Evolutionary conservation across 2,888 invertebrate genomes (phyloP).

Genomic region (Tetropium fuscum): DNA sequence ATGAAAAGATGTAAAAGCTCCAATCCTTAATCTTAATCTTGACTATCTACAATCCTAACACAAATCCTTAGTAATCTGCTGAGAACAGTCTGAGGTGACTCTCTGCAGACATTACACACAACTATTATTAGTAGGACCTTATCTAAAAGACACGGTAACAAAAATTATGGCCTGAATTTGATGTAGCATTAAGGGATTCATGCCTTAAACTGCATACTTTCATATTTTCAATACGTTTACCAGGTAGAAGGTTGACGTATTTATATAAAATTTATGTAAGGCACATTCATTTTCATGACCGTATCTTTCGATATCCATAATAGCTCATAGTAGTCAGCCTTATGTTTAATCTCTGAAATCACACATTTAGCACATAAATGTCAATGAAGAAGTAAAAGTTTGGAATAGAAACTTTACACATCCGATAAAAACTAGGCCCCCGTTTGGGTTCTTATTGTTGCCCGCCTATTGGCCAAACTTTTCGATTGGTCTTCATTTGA

Average conservation of each 20-base stretch:
- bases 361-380: slow-evolving; percentile 56
- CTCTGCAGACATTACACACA: slow-evolving; percentile 52
- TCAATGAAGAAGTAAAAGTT: slow-evolving; percentile 39
- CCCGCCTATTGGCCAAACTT: slow-evolving; percentile 14
- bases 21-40: slow-evolving; percentile 43
- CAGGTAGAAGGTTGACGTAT: neutral
- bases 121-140: slow-evolving; percentile 46
- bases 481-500: slow-evolving; percentile 33
- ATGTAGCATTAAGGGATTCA: neutral
- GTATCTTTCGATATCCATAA: slow-evolving; percentile 45
- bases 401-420: slow-evolving; percentile 40
- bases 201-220: slow-evolving; percentile 5
- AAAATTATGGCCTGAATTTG: slow-evolving; percentile 40
- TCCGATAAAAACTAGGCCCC: slow-evolving; percentile 41
- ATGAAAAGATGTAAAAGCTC: slow-evolving; percentile 48
- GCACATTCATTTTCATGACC: slow-evolving; percentile 39
- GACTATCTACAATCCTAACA: slow-evolving; percentile 63
- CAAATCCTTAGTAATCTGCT: slow-evolving; percentile 57
- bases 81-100: slow-evolving; percentile 32
- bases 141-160: slow-evolving; percentile 44
- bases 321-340: slow-evolving; percentile 61
- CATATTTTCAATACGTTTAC: neutral
- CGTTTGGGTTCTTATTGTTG: neutral
- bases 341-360: slow-evolving; percentile 57
- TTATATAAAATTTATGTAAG: slow-evolving; percentile 16